phyloP scores from a whole-genome alignment of 1,140 invertebrate genomes.

The Drosophila orosa region DNA sequence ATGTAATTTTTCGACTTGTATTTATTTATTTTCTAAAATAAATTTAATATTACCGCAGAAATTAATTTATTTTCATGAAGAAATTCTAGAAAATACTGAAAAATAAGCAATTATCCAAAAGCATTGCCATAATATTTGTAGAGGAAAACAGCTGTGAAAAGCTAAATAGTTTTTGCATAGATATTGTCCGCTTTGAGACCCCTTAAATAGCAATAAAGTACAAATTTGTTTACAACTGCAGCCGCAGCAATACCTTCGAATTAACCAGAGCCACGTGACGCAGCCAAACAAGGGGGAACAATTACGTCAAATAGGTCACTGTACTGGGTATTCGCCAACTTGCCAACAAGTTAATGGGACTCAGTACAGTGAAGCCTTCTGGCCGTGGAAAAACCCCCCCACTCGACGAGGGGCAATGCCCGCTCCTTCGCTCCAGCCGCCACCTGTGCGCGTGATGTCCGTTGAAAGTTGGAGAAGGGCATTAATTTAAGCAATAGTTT shows the following conservation, averaged over 20 bases:
- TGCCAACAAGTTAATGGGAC: slow-evolving; percentile 25
- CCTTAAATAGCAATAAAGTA: slow-evolving; percentile 19
- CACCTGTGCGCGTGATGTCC: slow-evolving; percentile 27
- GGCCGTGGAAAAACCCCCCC: slow-evolving; percentile 11
- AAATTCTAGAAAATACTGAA: neutral
- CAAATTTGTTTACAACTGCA: slow-evolving; percentile 12
- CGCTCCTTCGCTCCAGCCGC: neutral
- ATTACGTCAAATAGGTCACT: slow-evolving; percentile 57
- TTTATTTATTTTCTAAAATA: neutral
- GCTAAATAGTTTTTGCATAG: neutral
- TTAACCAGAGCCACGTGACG: slow-evolving; percentile 29
- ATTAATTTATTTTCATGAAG: neutral
- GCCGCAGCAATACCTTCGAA: slow-evolving; percentile 18
- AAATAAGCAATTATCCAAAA: neutral
- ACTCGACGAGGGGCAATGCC: slow-evolving; percentile 2
- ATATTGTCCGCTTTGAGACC: neutral
- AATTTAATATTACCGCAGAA: neutral
- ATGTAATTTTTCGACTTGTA: neutral
- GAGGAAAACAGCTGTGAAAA: slow-evolving; percentile 25
- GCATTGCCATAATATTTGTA: neutral
- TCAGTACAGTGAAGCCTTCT: slow-evolving; percentile 26
- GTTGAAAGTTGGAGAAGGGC: neutral
- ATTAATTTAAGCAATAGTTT: slow-evolving; percentile 32
- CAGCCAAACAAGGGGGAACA: slow-evolving; percentile 37
- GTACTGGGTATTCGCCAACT: too few species aligned